Evolutionary conservation across 2,113 vertebrate species (phyloP).

Genomic region (Himantopus leucocephalus): DNA sequence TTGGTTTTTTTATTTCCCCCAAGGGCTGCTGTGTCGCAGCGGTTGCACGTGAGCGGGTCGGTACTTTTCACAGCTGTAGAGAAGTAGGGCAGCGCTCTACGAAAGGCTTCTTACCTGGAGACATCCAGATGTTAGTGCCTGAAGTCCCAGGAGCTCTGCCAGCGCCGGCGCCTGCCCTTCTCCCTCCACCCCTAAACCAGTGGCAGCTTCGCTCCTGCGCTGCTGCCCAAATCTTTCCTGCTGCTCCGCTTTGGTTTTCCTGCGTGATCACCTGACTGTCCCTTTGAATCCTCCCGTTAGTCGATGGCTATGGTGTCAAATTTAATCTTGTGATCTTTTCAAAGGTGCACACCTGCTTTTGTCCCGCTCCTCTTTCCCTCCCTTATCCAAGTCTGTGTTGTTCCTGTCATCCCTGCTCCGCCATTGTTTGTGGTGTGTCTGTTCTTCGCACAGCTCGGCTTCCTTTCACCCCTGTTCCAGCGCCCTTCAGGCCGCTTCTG

Average conservation of each 20-base stretch:
- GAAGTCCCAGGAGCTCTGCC: not conserved
- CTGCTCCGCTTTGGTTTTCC: not conserved
- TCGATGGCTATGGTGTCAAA: not conserved
- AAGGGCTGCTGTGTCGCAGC: not conserved
- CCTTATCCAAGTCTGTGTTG: not conserved
- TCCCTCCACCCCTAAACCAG: not conserved
- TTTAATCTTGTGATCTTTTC: not conserved
- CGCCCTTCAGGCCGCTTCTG: not conserved
- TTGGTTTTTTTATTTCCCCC: not conserved
- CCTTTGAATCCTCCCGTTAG: not conserved
- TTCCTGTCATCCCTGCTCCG: not conserved
- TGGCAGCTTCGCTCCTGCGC: not conserved
- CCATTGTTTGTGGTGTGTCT: not conserved
- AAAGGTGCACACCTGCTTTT: not conserved
- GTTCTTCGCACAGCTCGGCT: not conserved
- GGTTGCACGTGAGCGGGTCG: not conserved
- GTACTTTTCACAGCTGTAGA: no score
- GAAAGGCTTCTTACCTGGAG: no score
- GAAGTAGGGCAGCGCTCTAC: not conserved
- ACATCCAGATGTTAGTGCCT: accelerated
- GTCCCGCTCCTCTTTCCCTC: not conserved
- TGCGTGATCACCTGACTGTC: not conserved
- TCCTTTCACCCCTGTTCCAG: not conserved
- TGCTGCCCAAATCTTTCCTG: not conserved
- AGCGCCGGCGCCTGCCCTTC: accelerated